Percentiles rank a stretch among this genome's conserved stretches.
Conservation (phyloP, 1,140 invertebrate genomes). For the Trypoxylus dichotomus region DNA sequence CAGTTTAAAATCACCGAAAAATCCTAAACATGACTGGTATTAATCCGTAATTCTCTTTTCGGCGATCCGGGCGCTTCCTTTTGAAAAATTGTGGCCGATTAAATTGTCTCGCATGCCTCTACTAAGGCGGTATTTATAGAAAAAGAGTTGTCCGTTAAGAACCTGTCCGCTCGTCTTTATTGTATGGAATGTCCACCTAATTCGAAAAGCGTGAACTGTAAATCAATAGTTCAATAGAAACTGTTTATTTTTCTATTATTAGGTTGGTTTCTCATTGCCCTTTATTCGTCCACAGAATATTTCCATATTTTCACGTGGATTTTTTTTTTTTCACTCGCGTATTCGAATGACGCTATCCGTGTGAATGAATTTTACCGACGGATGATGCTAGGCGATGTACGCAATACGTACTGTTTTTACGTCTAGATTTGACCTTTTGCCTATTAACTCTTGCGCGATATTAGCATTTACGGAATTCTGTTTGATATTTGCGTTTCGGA, state of each 20-base stretch:
- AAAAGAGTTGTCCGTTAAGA: neutral
- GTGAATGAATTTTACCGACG: neutral
- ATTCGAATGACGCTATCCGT: neutral
- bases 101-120: neutral
- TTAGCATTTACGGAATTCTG: neutral
- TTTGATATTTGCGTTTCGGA: neutral
- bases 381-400: neutral
- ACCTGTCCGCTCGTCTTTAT: conserved; percentile 15
- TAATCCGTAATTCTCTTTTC: neutral
- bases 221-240: neutral
- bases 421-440: neutral
- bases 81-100: conserved; percentile 6
- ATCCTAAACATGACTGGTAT: neutral
- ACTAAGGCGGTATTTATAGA: conserved; percentile 5
- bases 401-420: neutral
- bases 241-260: neutral
- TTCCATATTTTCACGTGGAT: no score
- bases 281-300: no score
- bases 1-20: neutral
- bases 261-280: no score
- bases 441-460: neutral
- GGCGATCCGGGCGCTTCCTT: neutral
- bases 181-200: neutral
- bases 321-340: no score
- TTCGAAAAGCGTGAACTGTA: neutral